A percentile compares a stretch with the other conserved stretches of the same genome.
phyloP scores from a whole-genome alignment of 2,888 invertebrate genomes.

The Rhaphigaster nebulosa region DNA sequence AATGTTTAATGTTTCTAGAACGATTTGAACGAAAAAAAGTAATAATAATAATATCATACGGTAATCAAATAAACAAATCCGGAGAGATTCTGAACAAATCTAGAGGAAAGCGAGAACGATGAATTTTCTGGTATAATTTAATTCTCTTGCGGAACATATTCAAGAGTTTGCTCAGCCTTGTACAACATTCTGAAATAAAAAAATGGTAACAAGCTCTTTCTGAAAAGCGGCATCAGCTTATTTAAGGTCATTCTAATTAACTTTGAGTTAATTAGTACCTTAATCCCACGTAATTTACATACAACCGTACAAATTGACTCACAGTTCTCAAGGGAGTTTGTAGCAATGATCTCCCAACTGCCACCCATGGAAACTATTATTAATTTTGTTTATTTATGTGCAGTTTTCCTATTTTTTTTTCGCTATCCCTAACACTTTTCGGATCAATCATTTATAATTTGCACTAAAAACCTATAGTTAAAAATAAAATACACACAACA shows the following conservation, averaged over 20 bases:
- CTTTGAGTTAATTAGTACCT: slow-evolving; percentile 12
- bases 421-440: background rate
- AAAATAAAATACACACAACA: no score
- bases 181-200: background rate
- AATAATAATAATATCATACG: no score
- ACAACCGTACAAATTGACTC: background rate
- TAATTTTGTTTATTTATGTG: background rate
- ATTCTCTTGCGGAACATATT: background rate
- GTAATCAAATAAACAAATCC: no score
- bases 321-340: background rate
- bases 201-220: background rate
- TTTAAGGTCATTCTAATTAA: slow-evolving; percentile 26
- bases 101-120: background rate
- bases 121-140: background rate
- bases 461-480: no score
- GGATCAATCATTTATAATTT: no score
- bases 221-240: background rate
- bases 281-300: slow-evolving; percentile 22
- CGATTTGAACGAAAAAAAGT: no score
- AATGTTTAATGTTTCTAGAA: no score
- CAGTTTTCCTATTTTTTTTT: background rate
- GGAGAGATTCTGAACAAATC: background rate
- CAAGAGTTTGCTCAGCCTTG: background rate
- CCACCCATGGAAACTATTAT: background rate
- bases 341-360: background rate